Conservation (phyloP, 2,113 vertebrate species). For the Marmota monax region DNA sequence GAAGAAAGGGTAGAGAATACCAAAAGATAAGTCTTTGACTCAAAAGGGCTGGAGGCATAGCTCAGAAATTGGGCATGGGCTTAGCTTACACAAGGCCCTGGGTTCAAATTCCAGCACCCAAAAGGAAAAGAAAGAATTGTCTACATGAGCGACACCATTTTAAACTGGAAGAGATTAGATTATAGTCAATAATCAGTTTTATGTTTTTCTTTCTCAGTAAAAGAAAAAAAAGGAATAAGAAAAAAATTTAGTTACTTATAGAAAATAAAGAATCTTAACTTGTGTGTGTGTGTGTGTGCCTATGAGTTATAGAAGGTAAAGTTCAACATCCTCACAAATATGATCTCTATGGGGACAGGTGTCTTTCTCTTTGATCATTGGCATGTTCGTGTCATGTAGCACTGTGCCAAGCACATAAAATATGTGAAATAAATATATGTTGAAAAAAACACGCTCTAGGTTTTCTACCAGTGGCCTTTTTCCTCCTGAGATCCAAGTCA, state of each 20-base stretch:
- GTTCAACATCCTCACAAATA: slow-evolving; percentile 19
- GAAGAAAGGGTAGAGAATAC: not conserved
- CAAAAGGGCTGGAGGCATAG: not conserved
- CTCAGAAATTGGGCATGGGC: not conserved
- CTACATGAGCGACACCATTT: not conserved
- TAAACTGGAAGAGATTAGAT: slow-evolving; percentile 8
- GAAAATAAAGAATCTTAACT: not conserved
- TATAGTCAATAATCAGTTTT: slow-evolving; percentile 15
- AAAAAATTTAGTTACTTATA: not conserved
- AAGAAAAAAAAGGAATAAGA: not conserved
- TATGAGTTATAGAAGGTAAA: not conserved
- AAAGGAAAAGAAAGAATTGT: not conserved
- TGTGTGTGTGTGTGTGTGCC: not conserved
- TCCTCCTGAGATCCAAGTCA: slow-evolving; percentile 25
- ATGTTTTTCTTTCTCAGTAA: slow-evolving; percentile 21
- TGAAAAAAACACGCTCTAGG: not conserved
- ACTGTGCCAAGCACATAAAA: not conserved
- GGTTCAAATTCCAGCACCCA: not conserved
- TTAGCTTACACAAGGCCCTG: not conserved
- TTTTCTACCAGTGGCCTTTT: not conserved
- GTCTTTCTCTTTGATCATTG: not conserved
- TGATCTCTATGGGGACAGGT: not conserved
- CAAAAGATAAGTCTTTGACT: not conserved
- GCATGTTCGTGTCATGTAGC: not conserved
- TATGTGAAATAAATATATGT: slow-evolving; percentile 11